Conservation (phyloP, 92 coral and sea anemone genomes). For the Hydrozoanthus gracilis region DNA sequence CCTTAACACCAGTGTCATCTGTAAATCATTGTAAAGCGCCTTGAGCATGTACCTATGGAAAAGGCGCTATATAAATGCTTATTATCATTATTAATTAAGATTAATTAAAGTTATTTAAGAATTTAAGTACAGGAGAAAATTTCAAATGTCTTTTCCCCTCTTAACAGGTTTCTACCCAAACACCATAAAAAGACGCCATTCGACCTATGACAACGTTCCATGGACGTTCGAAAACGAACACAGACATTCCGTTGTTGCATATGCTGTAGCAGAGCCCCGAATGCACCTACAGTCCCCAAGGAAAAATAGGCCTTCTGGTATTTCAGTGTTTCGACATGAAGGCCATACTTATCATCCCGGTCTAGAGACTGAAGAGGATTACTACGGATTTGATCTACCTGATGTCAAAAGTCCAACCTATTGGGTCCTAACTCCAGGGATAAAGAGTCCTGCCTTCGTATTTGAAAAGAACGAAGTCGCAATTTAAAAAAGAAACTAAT, state of each 20-base stretch:
- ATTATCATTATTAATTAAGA: no score
- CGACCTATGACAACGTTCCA: constrained; percentile 33
- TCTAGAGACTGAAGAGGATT: neutral
- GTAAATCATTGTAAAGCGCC: no score
- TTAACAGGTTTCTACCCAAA: neutral
- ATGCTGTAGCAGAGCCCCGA: constrained; percentile 43
- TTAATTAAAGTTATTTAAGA: no score
- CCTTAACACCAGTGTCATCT: no score
- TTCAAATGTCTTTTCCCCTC: neutral
- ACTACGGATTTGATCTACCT: neutral
- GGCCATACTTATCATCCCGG: neutral
- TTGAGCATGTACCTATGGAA: no score
- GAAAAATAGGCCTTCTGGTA: neutral
- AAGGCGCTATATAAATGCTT: no score
- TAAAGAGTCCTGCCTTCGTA: constrained; percentile 38
- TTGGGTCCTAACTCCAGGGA: constrained; percentile 31
- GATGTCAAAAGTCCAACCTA: constrained; percentile 7
- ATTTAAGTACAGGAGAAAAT: no score
- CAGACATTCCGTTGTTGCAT: constrained; percentile 31
- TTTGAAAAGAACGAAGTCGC: constrained; percentile 44
- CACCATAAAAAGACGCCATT: constrained; percentile 17
- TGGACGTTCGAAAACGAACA: neutral
- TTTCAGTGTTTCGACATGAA: neutral
- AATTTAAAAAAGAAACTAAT: neutral
- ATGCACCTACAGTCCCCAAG: constrained; percentile 22